A percentile compares a stretch with the other conserved stretches of the same genome.
Conservation (phyloP, 2,888 invertebrate genomes). For the Drepanosiphum platanoidis region DNA sequence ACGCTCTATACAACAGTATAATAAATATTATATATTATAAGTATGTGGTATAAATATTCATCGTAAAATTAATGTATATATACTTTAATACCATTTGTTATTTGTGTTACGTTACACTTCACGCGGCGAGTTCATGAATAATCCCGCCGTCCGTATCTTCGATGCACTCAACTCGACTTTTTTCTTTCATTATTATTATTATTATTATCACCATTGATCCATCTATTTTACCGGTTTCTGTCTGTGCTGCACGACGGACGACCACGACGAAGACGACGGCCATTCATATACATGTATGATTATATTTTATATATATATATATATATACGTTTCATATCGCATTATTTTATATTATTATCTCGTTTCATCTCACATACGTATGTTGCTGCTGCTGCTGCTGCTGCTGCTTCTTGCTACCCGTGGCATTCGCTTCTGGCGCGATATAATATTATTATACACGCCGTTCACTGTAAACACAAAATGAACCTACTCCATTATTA, state of each 20-base stretch:
- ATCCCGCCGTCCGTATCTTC: slow-evolving; percentile 5
- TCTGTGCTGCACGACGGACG: slow-evolving; percentile 23
- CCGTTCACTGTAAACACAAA: slow-evolving; percentile 10
- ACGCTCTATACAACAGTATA: too few species aligned
- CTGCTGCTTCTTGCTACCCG: not conserved
- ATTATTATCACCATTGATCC: slow-evolving; percentile 50
- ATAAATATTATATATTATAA: too few species aligned
- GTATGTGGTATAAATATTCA: not conserved
- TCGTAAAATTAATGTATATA: not conserved
- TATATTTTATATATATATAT: slow-evolving; percentile 16
- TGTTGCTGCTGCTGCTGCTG: not conserved
- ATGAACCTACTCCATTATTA: slow-evolving; percentile 31
- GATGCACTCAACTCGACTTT: slow-evolving; percentile 40
- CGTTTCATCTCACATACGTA: slow-evolving; percentile 56
- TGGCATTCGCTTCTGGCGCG: slow-evolving; percentile 42
- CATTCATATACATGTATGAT: slow-evolving; percentile 26
- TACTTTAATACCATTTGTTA: slow-evolving; percentile 35
- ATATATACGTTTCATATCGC: not conserved
- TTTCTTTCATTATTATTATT: slow-evolving; percentile 12
- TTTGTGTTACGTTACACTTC: slow-evolving; percentile 43
- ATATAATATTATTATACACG: too few species aligned
- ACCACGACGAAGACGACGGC: not conserved
- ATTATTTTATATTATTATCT: slow-evolving; percentile 32
- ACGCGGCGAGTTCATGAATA: slow-evolving; percentile 26
- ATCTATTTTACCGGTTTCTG: slow-evolving; percentile 59